Evolutionary conservation across 2,797 vertebrate genomes (phyloP).

Genomic region (Megaceryle alcyon): DNA sequence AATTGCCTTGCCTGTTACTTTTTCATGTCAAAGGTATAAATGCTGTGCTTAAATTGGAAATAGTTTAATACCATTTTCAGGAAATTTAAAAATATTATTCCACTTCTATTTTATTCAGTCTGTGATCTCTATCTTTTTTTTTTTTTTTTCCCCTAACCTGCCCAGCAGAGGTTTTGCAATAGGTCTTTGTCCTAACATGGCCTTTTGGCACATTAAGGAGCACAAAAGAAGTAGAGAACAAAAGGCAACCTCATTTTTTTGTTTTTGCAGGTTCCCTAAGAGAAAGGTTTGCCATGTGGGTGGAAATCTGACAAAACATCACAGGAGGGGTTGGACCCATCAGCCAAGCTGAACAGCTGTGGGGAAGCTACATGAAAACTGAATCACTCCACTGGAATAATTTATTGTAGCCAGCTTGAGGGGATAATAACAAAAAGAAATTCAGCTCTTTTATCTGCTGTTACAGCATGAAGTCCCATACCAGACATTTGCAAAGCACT

Average conservation of each 20-base stretch:
- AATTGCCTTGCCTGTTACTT: neutral
- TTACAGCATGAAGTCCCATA: neutral
- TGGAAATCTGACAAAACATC: slow-evolving; percentile 39
- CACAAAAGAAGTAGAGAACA: neutral
- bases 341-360: slow-evolving; percentile 34
- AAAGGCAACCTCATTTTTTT: neutral
- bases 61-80: neutral
- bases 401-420: neutral
- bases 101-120: neutral
- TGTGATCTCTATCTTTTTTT: neutral
- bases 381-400: slow-evolving; percentile 4
- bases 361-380: slow-evolving; percentile 8
- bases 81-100: neutral
- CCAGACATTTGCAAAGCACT: neutral
- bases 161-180: neutral
- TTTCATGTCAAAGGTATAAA: neutral
- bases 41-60: neutral
- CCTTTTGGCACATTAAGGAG: neutral
- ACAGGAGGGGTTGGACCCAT: slow-evolving; percentile 9
- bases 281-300: slow-evolving; percentile 32
- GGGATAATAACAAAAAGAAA: slow-evolving; percentile 6
- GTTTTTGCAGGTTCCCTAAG: neutral
- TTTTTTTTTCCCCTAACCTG: neutral
- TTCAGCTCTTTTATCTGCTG: neutral
- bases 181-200: neutral